Base-by-base conservation (phyloP, 2,113 vertebrate genomes). In the Centropus unirufus region DNA sequence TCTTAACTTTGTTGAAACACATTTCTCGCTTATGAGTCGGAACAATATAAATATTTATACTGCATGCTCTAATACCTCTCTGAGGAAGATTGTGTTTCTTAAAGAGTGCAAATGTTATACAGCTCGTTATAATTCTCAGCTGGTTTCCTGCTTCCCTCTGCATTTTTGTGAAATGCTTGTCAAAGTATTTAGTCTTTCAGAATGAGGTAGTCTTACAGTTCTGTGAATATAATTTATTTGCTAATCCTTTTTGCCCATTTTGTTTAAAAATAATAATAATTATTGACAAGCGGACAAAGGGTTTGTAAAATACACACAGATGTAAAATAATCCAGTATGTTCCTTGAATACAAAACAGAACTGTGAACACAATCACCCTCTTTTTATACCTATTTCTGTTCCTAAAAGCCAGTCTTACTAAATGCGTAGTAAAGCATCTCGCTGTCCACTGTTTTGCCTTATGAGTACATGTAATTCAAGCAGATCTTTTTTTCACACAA, bases 141-240 rank as follows among this genome's bases (percentile, higher is more conserved):
- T 92, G 80, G 66, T 93, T 94, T 91, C 73, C 83, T 78, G n/a
- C 49, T 89, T 89, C 44, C 18, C 67, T 82, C 76, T 93, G 47
- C 57, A 67, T 93, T 97, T 92, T 92, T 82, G 32, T 89, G 91
- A 92, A 87, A 89, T 93, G 68, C 58, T 92, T 93, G 49, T 81
- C 27, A 12, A 89, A 91, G 21, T 83, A 74, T 80, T 91, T 92
- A 77, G 68, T 91, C 84, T 90, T 91, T 51, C 67, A 90, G 83
- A 19, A 1, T 58, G 72, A 89, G 73, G 16, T 72, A 74, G 55
- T 81, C 3, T 3, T 90, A 83, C 39, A 81, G 4, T 80, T 93
- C 52, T 63, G 51, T 70, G 46, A 67, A 39, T 74, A 73, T 82
- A 89, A 73, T 89, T 63, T 82, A 55, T 89, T 75, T 49, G 92